Evolutionary conservation across 2,113 vertebrate species (phyloP).

Genomic region (Manacus vitellinus): DNA sequence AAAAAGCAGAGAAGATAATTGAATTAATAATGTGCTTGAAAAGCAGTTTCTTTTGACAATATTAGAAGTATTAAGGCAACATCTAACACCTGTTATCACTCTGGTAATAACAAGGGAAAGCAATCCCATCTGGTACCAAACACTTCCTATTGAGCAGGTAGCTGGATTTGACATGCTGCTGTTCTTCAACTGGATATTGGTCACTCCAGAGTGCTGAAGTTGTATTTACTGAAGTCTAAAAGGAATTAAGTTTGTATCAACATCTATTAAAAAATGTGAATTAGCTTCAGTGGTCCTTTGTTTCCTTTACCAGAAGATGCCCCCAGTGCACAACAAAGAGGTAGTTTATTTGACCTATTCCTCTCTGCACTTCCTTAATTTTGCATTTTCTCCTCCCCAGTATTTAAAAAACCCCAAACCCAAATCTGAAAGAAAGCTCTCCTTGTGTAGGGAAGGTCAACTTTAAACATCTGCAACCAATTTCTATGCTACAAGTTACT

Average conservation of each 20-base stretch:
- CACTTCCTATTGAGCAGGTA: neutral
- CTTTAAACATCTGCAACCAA: slow-evolving; percentile 14
- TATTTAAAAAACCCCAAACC: neutral
- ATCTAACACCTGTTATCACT: neutral
- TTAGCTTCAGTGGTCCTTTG: neutral
- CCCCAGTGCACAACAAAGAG: neutral
- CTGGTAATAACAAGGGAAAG: neutral
- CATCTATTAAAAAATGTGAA: neutral
- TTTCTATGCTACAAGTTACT: neutral
- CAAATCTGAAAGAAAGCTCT: neutral
- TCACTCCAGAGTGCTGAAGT: neutral
- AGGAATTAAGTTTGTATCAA: neutral
- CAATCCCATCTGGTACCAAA: neutral
- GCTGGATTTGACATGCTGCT: neutral
- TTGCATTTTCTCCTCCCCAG: neutral
- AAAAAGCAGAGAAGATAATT: neutral
- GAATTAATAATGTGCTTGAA: neutral
- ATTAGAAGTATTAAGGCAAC: neutral
- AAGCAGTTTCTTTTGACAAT: neutral
- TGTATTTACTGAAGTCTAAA: neutral
- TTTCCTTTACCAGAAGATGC: neutral
- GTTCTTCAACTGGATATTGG: neutral
- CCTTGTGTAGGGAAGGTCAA: neutral
- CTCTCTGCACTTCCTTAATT: neutral
- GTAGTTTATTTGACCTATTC: neutral